Conservation (phyloP, 2,888 invertebrate genomes). For the Ectemnius cavifrons region DNA sequence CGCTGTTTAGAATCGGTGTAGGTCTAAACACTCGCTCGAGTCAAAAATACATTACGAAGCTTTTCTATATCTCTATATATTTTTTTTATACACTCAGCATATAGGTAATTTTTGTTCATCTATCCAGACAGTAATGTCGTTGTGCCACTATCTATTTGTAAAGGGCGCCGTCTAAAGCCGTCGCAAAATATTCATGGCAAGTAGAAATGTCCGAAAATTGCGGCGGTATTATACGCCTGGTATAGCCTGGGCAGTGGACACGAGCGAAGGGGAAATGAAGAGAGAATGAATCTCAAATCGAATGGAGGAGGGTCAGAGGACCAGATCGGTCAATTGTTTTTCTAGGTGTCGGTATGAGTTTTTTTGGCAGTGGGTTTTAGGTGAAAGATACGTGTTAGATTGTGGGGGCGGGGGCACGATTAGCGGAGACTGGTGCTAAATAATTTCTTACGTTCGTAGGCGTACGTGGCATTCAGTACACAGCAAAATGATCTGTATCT, state of each 20-base stretch:
- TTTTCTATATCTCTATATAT: slow-evolving; percentile 60
- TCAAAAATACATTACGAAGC: slow-evolving; percentile 71
- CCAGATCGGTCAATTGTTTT: background rate
- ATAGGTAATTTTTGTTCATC: slow-evolving; percentile 59
- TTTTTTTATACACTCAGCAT: slow-evolving; percentile 67
- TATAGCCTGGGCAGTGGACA: slow-evolving; percentile 1
- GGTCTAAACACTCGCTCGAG: slow-evolving; percentile 66
- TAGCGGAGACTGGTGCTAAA: slow-evolving; percentile 37
- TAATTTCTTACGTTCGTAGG: slow-evolving; percentile 43
- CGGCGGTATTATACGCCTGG: slow-evolving; percentile 35
- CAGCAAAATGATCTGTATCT: slow-evolving; percentile 54
- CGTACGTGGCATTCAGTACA: slow-evolving; percentile 51
- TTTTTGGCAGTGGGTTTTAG: background rate
- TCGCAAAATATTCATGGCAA: slow-evolving; percentile 52
- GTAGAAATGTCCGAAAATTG: slow-evolving; percentile 37
- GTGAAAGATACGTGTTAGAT: background rate
- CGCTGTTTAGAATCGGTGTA: slow-evolving; percentile 53
- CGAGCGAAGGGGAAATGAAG: slow-evolving; percentile 8
- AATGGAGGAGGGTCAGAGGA: background rate
- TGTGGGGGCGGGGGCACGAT: slow-evolving; percentile 9
- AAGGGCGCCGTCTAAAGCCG: slow-evolving; percentile 47
- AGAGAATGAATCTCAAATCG: background rate
- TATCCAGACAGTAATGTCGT: slow-evolving; percentile 65
- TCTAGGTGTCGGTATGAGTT: background rate
- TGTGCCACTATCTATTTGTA: slow-evolving; percentile 62